Percentiles rank a stretch among this genome's conserved stretches.
Conservation (phyloP, 2,888 invertebrate genomes). For the Physocephala rufipes region DNA sequence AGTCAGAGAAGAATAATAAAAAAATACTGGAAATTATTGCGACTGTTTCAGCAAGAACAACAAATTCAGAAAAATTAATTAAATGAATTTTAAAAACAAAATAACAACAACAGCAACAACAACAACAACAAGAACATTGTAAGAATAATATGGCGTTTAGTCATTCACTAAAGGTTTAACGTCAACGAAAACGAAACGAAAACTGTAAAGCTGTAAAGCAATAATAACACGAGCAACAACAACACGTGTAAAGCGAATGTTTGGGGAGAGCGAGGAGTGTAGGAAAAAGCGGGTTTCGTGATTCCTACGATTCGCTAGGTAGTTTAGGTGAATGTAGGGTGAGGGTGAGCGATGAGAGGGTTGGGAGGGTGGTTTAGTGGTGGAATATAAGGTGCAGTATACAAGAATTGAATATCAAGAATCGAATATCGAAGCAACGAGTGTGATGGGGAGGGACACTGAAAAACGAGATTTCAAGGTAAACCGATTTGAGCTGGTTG, state of each 20-base stretch:
- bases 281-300: no score
- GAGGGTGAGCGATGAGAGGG: neutral
- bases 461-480: slow-evolving; percentile 50
- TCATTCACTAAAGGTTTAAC: slow-evolving; percentile 3
- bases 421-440: neutral
- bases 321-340: no score
- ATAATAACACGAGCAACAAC: no score
- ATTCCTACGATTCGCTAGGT: no score
- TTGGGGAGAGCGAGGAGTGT: no score
- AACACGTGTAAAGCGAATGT: no score
- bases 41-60: slow-evolving; percentile 5
- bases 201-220: neutral
- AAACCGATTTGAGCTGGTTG: slow-evolving; percentile 50
- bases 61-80: neutral
- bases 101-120: slow-evolving; percentile 24
- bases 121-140: slow-evolving; percentile 14
- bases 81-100: slow-evolving; percentile 30
- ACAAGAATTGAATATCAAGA: no score
- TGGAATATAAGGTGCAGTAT: neutral
- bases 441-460: slow-evolving; percentile 36
- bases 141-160: slow-evolving; percentile 30
- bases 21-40: neutral
- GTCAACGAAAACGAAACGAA: slow-evolving; percentile 12
- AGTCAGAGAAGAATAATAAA: neutral
- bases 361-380: neutral